phyloP scores from a whole-genome alignment of 2,888 invertebrate genomes.

The Drosophila pseudotalamancana region DNA sequence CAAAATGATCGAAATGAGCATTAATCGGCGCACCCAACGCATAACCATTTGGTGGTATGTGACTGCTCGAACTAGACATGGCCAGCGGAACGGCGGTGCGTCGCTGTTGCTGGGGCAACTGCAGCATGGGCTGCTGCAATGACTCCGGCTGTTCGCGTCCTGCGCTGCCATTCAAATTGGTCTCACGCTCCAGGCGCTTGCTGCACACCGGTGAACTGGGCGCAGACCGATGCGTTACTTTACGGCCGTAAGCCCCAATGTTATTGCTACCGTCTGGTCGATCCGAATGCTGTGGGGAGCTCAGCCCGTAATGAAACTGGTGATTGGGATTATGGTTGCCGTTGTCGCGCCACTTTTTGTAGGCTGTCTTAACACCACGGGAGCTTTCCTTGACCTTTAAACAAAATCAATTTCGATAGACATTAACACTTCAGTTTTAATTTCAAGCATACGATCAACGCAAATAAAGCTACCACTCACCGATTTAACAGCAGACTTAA shows the following conservation, averaged over 20 bases:
- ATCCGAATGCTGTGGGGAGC: conserved; percentile 81
- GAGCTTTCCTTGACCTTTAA: conserved; percentile 89
- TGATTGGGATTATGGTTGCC: conserved; percentile 64
- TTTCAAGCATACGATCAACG: background rate
- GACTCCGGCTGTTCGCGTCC: conserved; percentile 51
- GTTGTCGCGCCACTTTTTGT: conserved; percentile 87
- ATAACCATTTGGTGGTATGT: conserved; percentile 81
- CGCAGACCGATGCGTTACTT: conserved; percentile 85
- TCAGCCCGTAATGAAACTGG: conserved; percentile 80
- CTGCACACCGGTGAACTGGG: conserved; percentile 88
- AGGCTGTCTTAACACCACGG: conserved; percentile 91
- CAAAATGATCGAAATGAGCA: conserved; percentile 76
- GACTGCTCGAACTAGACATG: conserved; percentile 83
- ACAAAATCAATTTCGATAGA: background rate
- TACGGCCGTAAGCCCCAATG: conserved; percentile 45
- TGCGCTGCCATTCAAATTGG: conserved; percentile 34
- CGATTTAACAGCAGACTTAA: conserved; percentile 96
- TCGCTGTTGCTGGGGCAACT: conserved; percentile 37
- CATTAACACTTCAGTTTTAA: background rate
- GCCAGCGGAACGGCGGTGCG: conserved; percentile 73
- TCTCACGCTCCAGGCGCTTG: conserved; percentile 78
- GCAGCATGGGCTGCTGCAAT: conserved; percentile 46
- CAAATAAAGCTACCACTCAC: conserved; percentile 87
- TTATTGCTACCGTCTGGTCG: conserved; percentile 79
- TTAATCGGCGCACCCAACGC: conserved; percentile 63